A percentile compares a stretch with the other conserved stretches of the same genome.
Conservation (phyloP, 1,140 invertebrate species). For the Pseudomyrmex flavicornis region DNA sequence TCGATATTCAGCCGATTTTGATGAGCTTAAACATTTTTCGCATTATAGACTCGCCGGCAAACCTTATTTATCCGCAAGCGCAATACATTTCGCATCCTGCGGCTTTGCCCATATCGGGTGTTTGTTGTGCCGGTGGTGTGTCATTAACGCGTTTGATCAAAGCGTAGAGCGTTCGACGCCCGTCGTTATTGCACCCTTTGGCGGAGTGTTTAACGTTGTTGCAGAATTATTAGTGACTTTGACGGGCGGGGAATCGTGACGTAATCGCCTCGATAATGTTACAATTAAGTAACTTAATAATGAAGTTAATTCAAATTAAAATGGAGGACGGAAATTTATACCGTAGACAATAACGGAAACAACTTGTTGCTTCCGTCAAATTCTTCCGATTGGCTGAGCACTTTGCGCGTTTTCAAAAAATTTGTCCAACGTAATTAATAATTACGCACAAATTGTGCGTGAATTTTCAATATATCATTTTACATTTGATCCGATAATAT, state of each 20-base stretch:
- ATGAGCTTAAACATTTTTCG: background rate
- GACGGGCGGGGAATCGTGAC: conserved; percentile 35
- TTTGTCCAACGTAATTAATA: conserved; percentile 17
- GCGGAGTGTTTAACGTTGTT: conserved; percentile 51
- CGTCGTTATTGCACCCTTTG: conserved; percentile 54
- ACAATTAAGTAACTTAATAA: conserved; percentile 54
- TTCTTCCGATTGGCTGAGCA: conserved; percentile 27
- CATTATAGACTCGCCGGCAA: background rate
- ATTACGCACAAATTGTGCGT: background rate
- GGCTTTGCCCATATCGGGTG: conserved; percentile 20
- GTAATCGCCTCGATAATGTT: conserved; percentile 51
- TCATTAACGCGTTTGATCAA: conserved; percentile 61
- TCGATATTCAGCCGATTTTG: background rate
- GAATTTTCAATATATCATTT: too few relatives aligned
- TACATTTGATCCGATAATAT: too few relatives aligned
- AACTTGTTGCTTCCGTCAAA: conserved; percentile 62
- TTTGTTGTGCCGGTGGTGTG: conserved; percentile 53
- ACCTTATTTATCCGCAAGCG: conserved; percentile 22
- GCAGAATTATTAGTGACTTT: conserved; percentile 57
- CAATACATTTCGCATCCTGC: conserved; percentile 39
- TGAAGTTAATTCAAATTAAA: conserved; percentile 57
- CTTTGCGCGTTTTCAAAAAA: background rate
- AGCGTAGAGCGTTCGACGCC: conserved; percentile 36
- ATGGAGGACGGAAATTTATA: conserved; percentile 29
- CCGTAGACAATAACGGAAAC: conserved; percentile 53